These are phyloP conservation scores for Epistrophe grossulariae DNA, from an alignment of 2,888 invertebrate species.

Conservation along the genomic window DNA sequence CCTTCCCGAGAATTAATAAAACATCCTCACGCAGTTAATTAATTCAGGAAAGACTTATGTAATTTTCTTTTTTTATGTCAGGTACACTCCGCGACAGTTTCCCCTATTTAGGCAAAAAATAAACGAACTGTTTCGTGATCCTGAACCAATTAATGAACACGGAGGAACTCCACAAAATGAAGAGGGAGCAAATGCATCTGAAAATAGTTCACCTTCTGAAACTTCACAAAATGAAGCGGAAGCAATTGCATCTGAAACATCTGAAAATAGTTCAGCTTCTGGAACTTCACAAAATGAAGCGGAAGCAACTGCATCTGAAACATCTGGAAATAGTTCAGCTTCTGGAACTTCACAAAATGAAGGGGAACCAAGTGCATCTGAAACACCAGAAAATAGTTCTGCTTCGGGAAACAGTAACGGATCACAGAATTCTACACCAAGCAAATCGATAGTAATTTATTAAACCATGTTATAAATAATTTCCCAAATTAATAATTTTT, in stretches of 20 bases:
- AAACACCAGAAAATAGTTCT: background rate
- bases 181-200: no score
- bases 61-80: constrained; percentile 4
- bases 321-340: no score
- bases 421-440: background rate
- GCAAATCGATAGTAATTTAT: constrained; percentile 32
- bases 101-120: constrained; percentile 40
- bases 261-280: no score
- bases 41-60: no score
- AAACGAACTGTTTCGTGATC: constrained; percentile 40
- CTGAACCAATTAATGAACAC: background rate
- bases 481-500: background rate
- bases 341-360: background rate
- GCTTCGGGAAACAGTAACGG: background rate
- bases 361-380: background rate
- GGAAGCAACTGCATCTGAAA: no score
- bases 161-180: background rate
- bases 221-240: background rate
- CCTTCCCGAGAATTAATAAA: no score
- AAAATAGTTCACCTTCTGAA: no score
- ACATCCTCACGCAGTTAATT: no score
- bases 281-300: no score
- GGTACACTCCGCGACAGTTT: constrained; percentile 44
- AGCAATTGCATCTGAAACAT: no score
- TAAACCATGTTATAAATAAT: background rate